A percentile compares a stretch with the other conserved stretches of the same genome.
Conservation (phyloP, 2,113 vertebrate genomes). For the Agapornis roseicollis region DNA sequence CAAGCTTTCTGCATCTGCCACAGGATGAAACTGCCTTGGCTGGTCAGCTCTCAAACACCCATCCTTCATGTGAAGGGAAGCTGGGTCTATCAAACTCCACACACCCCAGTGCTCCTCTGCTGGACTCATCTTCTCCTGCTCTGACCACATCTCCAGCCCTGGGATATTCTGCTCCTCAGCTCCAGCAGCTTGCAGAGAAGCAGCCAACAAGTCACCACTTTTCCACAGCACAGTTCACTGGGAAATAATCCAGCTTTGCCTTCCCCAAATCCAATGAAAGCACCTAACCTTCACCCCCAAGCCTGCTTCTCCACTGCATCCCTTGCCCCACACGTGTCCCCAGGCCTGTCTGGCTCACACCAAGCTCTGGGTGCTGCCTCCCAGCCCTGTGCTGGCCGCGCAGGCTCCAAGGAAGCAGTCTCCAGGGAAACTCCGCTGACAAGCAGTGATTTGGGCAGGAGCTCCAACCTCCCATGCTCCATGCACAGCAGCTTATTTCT, state of each 20-base stretch:
- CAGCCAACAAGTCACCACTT: background rate
- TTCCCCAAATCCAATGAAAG: background rate
- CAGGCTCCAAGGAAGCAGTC: background rate
- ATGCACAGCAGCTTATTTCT: background rate
- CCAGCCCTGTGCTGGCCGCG: background rate
- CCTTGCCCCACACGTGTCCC: background rate
- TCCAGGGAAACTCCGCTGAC: slow-evolving; percentile 8
- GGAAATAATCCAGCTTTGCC: background rate
- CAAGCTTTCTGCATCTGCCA: background rate
- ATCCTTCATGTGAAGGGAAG: background rate
- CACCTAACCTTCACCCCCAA: rapidly evolving
- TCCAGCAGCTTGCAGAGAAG: background rate
- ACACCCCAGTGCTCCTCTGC: background rate
- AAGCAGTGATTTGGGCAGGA: slow-evolving; percentile 28
- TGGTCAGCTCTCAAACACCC: background rate
- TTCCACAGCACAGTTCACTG: background rate
- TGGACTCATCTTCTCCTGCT: background rate
- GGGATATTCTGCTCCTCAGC: background rate
- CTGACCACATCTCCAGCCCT: background rate
- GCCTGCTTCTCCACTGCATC: background rate
- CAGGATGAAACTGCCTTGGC: background rate
- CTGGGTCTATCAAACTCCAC: background rate
- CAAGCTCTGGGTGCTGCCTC: background rate
- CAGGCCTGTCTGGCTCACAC: background rate
- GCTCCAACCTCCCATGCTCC: slow-evolving; percentile 16